Evolutionary conservation across 2,113 vertebrate genomes (phyloP).

Genomic region (Platycercus adscitus): DNA sequence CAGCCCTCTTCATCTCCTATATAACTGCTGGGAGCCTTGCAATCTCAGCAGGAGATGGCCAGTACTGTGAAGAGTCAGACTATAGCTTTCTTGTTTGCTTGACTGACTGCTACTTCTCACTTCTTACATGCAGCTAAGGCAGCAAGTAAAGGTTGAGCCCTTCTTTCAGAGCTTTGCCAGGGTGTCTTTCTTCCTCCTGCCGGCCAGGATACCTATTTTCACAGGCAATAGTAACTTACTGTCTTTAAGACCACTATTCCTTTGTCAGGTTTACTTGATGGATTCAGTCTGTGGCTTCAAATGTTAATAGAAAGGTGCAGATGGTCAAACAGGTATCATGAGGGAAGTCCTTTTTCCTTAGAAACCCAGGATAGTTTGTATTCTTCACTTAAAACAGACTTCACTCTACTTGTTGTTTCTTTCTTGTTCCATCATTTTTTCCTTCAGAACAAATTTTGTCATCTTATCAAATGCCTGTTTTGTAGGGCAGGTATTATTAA

Average conservation of each 20-base stretch:
- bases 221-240: neutral
- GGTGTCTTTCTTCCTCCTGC: neutral
- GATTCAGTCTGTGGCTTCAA: neutral
- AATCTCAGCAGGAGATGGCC: neutral
- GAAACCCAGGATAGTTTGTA: neutral
- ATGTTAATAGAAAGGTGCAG: neutral
- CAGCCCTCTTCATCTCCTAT: neutral
- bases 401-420: neutral
- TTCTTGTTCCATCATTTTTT: neutral
- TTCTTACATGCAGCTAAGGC: neutral
- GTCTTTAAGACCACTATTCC: neutral
- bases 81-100: neutral
- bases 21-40: neutral
- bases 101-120: neutral
- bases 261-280: neutral
- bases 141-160: neutral
- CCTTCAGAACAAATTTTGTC: neutral
- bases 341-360: neutral
- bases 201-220: neutral
- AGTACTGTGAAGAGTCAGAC: neutral
- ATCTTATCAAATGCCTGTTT: neutral
- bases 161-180: neutral
- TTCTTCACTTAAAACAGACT: neutral
- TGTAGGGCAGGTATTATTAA: neutral
- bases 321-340: neutral